These are phyloP conservation scores for Torymus tubicola DNA, from an alignment of 2,888 invertebrate genomes.

Conservation along the genomic window DNA sequence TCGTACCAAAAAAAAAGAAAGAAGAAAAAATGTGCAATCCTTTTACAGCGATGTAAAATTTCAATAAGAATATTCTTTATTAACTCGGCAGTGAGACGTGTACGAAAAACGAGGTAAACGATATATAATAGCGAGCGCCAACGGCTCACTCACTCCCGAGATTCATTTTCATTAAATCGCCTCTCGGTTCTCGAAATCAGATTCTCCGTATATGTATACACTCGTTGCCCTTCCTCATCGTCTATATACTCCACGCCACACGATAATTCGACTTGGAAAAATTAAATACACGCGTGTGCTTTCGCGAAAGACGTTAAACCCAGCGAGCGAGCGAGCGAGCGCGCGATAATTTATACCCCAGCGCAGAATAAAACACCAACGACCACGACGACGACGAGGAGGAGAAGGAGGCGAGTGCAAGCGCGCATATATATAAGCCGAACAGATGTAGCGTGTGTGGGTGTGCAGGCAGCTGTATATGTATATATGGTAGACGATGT, in stretches of 20 bases:
- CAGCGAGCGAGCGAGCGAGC: neutral
- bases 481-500: slow-evolving; percentile 71
- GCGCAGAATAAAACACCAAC: slow-evolving; percentile 44
- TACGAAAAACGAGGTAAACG: too few species aligned
- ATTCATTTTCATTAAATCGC: too few species aligned
- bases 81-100: too few species aligned
- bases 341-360: slow-evolving; percentile 55
- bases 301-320: slow-evolving; percentile 52
- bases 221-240: too few species aligned
- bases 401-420: slow-evolving; percentile 12
- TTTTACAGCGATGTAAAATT: too few species aligned
- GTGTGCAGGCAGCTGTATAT: slow-evolving; percentile 60
- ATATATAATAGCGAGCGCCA: too few species aligned
- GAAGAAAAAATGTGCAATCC: too few species aligned
- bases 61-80: too few species aligned
- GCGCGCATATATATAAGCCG: slow-evolving; percentile 24
- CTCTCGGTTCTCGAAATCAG: slow-evolving; percentile 10
- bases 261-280: slow-evolving; percentile 15
- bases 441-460: slow-evolving; percentile 48
- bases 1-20: too few species aligned
- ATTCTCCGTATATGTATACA: neutral
- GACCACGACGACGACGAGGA: neutral
- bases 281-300: slow-evolving; percentile 28
- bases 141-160: neutral
- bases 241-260: neutral